Base-by-base conservation (phyloP, 1,140 invertebrate species). In the Linepithema humile region DNA sequence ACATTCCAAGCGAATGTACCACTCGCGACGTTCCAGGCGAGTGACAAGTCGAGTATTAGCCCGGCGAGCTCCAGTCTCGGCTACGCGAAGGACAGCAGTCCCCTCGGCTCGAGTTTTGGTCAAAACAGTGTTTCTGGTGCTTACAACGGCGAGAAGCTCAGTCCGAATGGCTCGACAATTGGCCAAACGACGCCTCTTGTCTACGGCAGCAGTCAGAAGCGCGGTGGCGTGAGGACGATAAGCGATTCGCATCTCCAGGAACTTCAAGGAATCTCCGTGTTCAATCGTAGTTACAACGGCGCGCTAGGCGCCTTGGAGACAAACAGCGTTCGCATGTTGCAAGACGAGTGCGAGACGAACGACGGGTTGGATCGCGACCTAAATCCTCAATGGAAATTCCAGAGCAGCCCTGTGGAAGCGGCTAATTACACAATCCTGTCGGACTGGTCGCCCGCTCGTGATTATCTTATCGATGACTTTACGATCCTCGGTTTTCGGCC, bases 401-500 rank as follows among this genome's bases (percentile, higher is more conserved):
- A 92, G 38, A 90, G 80, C 50, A 90, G 90, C 9, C 73, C 75
- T 20, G 85, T 92, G 32, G 93, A 94, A 48, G 91, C 90, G 59
- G 88, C 92, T 23, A 94, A 94, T 85, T 94, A 94, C 74, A 94
- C 94, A 6, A 94, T 95, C 73, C 82, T 95, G 55, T 94, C 96
- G 1, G 96, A 96, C 64, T 96, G 96, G 92, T 95, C 96, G 89
- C 95, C 96, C 7, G 96, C 91, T 92, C 95, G 94, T 87, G 96
- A 96, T 53, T 96, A 96, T 94, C 92, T 96, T 50, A 96, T 97
- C 87, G 96, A 97, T 85, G 96, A 97, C 91, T 96, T 97, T 85
- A 96, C 96, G 88, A 96, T 96, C 89, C 95, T 97, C 89, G 96
- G 96, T 23, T 96, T 96, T 90, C 95, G 96, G 85, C 97, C 97